Percentiles rank a stretch among this genome's conserved stretches.
Evolutionary conservation across 1,140 invertebrate species (phyloP).

Genomic region (Nebria ingens): DNA sequence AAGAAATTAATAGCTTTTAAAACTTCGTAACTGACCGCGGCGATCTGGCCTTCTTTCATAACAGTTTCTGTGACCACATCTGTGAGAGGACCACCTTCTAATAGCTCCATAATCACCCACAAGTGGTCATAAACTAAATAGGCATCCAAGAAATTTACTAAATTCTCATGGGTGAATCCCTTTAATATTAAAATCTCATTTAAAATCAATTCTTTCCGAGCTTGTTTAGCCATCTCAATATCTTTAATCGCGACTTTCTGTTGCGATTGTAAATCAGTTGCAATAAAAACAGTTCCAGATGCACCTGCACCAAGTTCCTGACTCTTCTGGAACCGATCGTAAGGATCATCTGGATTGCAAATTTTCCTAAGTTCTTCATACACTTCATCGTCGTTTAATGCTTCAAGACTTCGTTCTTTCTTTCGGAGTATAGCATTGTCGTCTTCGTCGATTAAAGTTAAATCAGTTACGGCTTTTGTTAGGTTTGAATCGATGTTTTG

Average conservation of each 20-base stretch:
- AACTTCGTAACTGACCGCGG: slow-evolving; percentile 87
- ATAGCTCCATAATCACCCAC: slow-evolving; percentile 91
- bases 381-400: slow-evolving; percentile 68
- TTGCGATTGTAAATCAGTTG: slow-evolving; percentile 64
- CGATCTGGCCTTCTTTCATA: slow-evolving; percentile 96
- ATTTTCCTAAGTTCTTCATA: slow-evolving; percentile 72
- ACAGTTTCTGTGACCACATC: slow-evolving; percentile 96
- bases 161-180: slow-evolving; percentile 88
- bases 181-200: slow-evolving; percentile 92
- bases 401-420: slow-evolving; percentile 39
- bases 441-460: slow-evolving; percentile 27
- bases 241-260: slow-evolving; percentile 89
- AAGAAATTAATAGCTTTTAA: slow-evolving; percentile 87
- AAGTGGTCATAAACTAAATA: slow-evolving; percentile 84
- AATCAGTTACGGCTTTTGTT: not conserved
- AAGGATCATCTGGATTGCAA: slow-evolving; percentile 65
- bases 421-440: slow-evolving; percentile 41
- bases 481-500: not conserved
- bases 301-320: slow-evolving; percentile 85
- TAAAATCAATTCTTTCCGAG: slow-evolving; percentile 88
- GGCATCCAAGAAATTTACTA: slow-evolving; percentile 94
- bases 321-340: slow-evolving; percentile 62
- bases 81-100: slow-evolving; percentile 91
- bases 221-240: slow-evolving; percentile 88
- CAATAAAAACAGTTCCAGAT: slow-evolving; percentile 87